Percentiles rank a stretch among this genome's conserved stretches.
Evolutionary conservation across 2,888 invertebrate species (phyloP).

Genomic region (Dynastes tityus): DNA sequence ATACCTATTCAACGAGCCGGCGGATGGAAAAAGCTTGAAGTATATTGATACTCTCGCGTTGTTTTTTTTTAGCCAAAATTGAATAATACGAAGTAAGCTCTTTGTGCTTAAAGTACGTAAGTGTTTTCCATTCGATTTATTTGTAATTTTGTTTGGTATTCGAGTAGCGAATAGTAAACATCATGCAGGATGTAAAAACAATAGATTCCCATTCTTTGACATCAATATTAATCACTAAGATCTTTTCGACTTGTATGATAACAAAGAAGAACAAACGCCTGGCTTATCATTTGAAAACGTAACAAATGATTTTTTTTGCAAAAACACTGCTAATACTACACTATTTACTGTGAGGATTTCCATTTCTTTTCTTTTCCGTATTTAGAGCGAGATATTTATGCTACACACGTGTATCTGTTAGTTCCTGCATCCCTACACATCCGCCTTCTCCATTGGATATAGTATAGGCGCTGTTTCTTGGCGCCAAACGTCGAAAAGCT

Average conservation of each 20-base stretch:
- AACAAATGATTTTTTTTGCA: conserved; percentile 31
- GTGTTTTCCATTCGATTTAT: neutral
- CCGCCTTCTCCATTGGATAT: conserved; percentile 56
- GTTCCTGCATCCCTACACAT: conserved; percentile 12
- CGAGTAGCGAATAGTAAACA: neutral
- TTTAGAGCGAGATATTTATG: conserved; percentile 61
- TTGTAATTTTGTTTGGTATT: too few relatives aligned
- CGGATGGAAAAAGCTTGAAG: neutral
- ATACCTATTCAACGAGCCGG: conserved; percentile 8
- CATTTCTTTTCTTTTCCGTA: conserved; percentile 56
- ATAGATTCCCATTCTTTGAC: neutral
- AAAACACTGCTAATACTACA: neutral
- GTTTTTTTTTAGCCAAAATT: neutral
- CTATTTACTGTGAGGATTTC: conserved; percentile 59
- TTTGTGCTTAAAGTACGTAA: conserved; percentile 7
- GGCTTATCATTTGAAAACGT: conserved; percentile 53
- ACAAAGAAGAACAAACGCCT: conserved; percentile 10
- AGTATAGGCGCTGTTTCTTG: conserved; percentile 57
- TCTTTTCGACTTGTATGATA: neutral
- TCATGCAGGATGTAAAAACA: neutral
- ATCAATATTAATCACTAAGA: neutral
- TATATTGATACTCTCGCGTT: conserved; percentile 5
- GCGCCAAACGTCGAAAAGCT: conserved; percentile 57
- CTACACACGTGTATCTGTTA: conserved; percentile 50
- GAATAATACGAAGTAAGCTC: neutral